Evolutionary conservation across 2,797 vertebrate genomes (phyloP).

Genomic region (Nannoperca australis): DNA sequence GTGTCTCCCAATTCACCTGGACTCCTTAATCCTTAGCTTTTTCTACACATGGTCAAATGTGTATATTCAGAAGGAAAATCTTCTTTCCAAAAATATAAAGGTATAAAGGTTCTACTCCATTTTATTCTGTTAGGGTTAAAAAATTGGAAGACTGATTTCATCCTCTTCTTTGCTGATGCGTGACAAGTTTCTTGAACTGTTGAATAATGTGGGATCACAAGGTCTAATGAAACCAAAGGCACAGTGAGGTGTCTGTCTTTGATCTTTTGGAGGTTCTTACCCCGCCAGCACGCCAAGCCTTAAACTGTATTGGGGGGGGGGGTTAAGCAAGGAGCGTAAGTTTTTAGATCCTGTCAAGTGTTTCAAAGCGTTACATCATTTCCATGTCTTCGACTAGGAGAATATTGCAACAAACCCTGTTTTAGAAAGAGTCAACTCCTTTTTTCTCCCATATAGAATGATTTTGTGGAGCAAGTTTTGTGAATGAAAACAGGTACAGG

Average conservation of each 20-base stretch:
- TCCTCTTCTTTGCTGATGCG: constrained; percentile 19
- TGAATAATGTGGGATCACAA: constrained; percentile 67
- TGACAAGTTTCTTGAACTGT: constrained; percentile 58
- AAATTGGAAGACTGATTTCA: constrained; percentile 33
- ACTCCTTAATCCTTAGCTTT: background rate
- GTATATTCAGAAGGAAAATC: background rate
- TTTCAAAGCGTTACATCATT: constrained; percentile 82
- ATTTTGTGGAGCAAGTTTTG: constrained; percentile 39
- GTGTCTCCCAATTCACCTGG: background rate
- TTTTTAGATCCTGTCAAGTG: constrained; percentile 69
- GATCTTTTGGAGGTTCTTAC: constrained; percentile 61
- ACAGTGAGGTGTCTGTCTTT: constrained; percentile 64
- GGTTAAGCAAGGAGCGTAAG: constrained; percentile 40
- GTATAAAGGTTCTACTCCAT: background rate
- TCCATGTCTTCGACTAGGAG: constrained; percentile 57
- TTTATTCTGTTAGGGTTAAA: constrained; percentile 18
- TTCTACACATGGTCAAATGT: background rate
- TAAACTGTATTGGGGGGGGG: constrained; percentile 56
- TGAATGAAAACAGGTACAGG: constrained; percentile 2
- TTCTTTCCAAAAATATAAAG: constrained; percentile 14
- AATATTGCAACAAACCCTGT: constrained; percentile 54
- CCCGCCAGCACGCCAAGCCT: constrained; percentile 43
- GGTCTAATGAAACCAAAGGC: constrained; percentile 66
- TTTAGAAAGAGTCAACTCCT: constrained; percentile 59
- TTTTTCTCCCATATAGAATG: constrained; percentile 10